phyloP scores from a whole-genome alignment of 2,888 invertebrate species.

The Drosophila antonietae region DNA sequence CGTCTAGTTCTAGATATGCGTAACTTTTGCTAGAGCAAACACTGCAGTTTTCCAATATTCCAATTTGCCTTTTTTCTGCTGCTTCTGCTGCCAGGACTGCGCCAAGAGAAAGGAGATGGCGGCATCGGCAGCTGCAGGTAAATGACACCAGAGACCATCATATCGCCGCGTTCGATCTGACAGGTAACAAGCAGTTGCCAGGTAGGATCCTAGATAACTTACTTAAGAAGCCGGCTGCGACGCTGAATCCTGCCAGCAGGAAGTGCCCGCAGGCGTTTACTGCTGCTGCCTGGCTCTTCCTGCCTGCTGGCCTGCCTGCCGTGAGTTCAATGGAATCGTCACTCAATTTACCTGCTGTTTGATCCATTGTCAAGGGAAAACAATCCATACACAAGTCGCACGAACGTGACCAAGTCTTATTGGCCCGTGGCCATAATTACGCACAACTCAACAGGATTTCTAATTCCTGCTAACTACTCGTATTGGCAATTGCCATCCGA shows the following conservation, averaged over 20 bases:
- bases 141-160: slow-evolving; percentile 57
- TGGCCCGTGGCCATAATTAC: slow-evolving; percentile 53
- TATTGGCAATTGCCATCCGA: slow-evolving; percentile 8
- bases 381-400: slow-evolving; percentile 15
- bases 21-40: neutral
- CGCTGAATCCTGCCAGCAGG: slow-evolving; percentile 57
- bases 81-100: slow-evolving; percentile 7
- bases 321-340: slow-evolving; percentile 33
- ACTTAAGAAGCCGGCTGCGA: slow-evolving; percentile 43
- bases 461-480: slow-evolving; percentile 12
- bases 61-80: slow-evolving; percentile 33
- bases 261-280: slow-evolving; percentile 17
- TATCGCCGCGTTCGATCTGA: slow-evolving; percentile 70
- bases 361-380: slow-evolving; percentile 21
- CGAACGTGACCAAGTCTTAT: slow-evolving; percentile 51
- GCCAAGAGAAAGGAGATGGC: neutral
- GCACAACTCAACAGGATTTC: slow-evolving; percentile 20
- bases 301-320: slow-evolving; percentile 14
- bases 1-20: slow-evolving; percentile 8
- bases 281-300: slow-evolving; percentile 14
- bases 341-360: slow-evolving; percentile 42
- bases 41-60: slow-evolving; percentile 21
- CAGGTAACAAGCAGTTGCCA: slow-evolving; percentile 66
- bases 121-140: slow-evolving; percentile 64
- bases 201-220: slow-evolving; percentile 51